Evolutionary conservation across 2,113 vertebrate species (phyloP), one percentile per base, ranked within the genome.

Genomic region (Chlamydotis undulata): DNA sequence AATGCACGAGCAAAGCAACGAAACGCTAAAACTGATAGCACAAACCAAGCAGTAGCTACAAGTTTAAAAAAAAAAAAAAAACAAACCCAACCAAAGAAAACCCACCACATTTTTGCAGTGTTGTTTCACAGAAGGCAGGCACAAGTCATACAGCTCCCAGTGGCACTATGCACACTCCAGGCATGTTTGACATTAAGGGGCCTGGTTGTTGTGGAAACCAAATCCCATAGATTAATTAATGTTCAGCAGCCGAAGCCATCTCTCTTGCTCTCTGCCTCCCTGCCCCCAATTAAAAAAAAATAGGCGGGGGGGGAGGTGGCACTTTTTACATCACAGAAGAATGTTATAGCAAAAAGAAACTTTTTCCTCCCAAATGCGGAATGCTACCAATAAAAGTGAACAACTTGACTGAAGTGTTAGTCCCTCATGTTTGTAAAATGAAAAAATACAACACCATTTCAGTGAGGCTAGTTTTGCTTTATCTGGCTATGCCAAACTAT

Each of bases 111-210:
- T 82, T 95, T 79, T 83, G 61, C 21, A 15, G 71, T 24, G 57
- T 8, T 79, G 45, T 71, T 96, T 94, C 85, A 94, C 60, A 26
- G 83, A 90, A 93, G 69, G 78, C 69, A 91, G 85, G 93, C 87
- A 79, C 87, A 96, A 97, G 90, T 83, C 94, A 89, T 19, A n/a
- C 33, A 93, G 90, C 93, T 97, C 87, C 61, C 78, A 81, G 89
- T 61, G 90, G 71, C 79, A 52, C 89, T 60, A 37, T 37, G 55
- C 94, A 96, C 93, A 15, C 93, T 95, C 95, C 78, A 68, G 60
- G 84, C 95, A 17, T 96, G 84, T 94, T 94, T 97, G 96, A 93
- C 94, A 97, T 97, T 97, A 97, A 97, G 90, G 74, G 89, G 85
- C 28, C 70, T 93, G 82, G 92, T 95, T 96, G 92, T 92, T 95